Percentiles rank a stretch among this genome's conserved stretches.
Evolutionary conservation across 1,140 invertebrate genomes (phyloP).

Genomic region (Probaryconus sp.): DNA sequence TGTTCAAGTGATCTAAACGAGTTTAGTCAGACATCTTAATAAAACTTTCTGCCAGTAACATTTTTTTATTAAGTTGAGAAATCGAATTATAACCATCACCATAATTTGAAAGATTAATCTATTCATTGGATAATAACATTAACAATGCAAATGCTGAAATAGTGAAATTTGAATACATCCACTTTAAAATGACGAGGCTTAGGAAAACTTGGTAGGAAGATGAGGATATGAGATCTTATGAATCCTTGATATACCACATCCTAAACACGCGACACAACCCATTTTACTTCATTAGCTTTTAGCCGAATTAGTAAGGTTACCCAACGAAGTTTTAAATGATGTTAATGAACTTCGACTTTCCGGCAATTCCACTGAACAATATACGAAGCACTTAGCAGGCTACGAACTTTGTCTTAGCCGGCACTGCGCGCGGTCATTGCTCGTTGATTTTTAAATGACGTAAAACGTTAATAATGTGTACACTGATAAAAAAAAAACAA

Average conservation of each 20-base stretch:
- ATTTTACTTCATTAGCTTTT: constrained; percentile 54
- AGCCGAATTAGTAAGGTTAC: constrained; percentile 41
- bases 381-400: constrained; percentile 44
- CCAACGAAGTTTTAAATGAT: constrained; percentile 42
- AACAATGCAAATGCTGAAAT: too few species aligned
- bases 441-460: background rate
- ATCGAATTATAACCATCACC: too few species aligned
- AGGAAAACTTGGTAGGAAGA: constrained; percentile 12
- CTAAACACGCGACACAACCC: constrained; percentile 33
- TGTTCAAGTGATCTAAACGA: too few species aligned
- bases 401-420: constrained; percentile 24
- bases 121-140: too few species aligned
- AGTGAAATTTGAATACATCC: background rate
- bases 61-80: too few species aligned
- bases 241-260: constrained; percentile 26
- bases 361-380: constrained; percentile 41
- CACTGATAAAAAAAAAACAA: too few species aligned
- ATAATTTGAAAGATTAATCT: too few species aligned
- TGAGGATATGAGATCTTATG: constrained; percentile 19
- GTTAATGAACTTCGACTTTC: constrained; percentile 39
- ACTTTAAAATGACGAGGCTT: constrained; percentile 4
- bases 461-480: too few species aligned
- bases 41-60: too few species aligned
- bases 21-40: too few species aligned
- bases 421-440: constrained; percentile 3